Evolutionary conservation across 2,113 vertebrate genomes (phyloP), one percentile per base, ranked within the genome.

Genomic region (Malurus elegans): DNA sequence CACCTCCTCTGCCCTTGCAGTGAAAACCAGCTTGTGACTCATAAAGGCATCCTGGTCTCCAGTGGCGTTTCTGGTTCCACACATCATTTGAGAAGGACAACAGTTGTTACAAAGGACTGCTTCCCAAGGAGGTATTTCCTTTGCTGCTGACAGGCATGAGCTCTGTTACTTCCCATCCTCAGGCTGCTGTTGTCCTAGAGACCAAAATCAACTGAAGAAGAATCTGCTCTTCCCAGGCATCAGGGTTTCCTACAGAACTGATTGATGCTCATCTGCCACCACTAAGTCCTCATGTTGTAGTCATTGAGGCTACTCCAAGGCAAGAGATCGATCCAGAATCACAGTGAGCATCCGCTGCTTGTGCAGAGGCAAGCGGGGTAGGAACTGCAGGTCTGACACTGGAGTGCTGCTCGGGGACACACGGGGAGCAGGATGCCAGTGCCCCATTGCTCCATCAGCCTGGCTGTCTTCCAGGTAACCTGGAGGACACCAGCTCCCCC

Each of bases 371-470:
- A 38, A 14, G 40, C 38, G 56, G 19, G 6, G 24, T 2, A 42
- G 64, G 4, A 51, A 23, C 53, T 14, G 21, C 21, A 29, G 50
- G 42, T 24, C 53, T 4, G 6, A 24, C 3, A 2, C 31, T 5
- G 50, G 26, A 47, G 47, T 6, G 26, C 42, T 56, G 82, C 38
- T 57, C 0, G 0, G 28, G 61, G 74, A 47, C 2, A 12, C 50
- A 34, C 0, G 1, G 36, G 2, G 8, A 82, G 72, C n/a, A 48
- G 80, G 60, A 61, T 2, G 1, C 4, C 5, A 38, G 40, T 2
- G n/a, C 25, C 45, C 31, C 5, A 2, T 6, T 1, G 0, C 44
- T 42, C 64, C 47, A 58, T 19, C 23, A 0, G 4, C 32, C 67
- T 45, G 73, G 10, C 66, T 79, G 16, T 26, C 21, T n/a, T 65